Evolutionary conservation across 2,113 vertebrate genomes (phyloP), one percentile per base, ranked within the genome.

Genomic region (Onychostruthus taczanowskii): DNA sequence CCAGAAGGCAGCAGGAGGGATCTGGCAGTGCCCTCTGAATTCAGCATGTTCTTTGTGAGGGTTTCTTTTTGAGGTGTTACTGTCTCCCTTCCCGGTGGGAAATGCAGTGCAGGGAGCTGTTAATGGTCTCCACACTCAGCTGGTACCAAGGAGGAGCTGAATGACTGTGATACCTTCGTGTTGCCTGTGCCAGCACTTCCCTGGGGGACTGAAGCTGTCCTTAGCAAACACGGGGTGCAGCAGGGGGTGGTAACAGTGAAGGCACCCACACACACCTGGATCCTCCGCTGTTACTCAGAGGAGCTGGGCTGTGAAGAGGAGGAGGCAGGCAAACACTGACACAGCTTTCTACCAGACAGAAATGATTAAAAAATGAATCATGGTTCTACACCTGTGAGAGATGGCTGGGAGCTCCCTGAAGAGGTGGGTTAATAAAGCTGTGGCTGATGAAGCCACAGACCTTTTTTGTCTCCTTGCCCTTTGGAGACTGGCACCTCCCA

Each of bases 401-500:
- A 75, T 91, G 31, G 4, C 69, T 2, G 2, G 35, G 75, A 84
- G 86, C 78, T 95, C 91, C 86, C 86, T 67, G 61, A 72, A 94
- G 94, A 94, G 91, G 76, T 27, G 58, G 89, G 93, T 91, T 95
- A 94, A 94, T 94, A 46, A 94, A 95, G 76, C 28, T 89, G 93
- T 72, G 94, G 56, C 80, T 91, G 77, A 87, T 94, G 94, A 92
- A 94, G 80, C 82, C 76, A 37, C 52, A 47, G 83, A 35, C 49
- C 61, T 87, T 56, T 44, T 94, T 93, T 96, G 52, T 81, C 41
- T 2, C 46, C 89, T 81, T 92, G 80, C 39, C 47, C 6, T 0
- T 24, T 44, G 73, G 68, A 84, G 90, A 19, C 44, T 77, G 87
- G 37, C 24, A 10, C 46, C 46, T 88, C 56, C 75, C 52, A 84